Evolutionary conservation across 2,888 invertebrate genomes (phyloP), one percentile per base, ranked within the genome.

Genomic region (Tanypteryx hageni): DNA sequence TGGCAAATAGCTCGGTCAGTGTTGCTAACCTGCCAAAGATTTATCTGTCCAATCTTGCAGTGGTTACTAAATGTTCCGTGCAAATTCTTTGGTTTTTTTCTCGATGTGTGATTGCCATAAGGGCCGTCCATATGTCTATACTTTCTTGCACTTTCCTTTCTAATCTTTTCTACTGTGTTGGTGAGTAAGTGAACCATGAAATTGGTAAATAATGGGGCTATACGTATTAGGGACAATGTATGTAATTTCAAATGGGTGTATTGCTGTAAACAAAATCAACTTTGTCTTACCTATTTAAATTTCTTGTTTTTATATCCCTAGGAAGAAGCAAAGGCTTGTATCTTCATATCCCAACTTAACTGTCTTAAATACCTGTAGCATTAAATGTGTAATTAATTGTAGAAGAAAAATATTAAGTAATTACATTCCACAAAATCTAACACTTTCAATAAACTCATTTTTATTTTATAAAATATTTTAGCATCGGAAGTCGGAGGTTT

Each of bases 271-370:
- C 83, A 57, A 68, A 86, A 31, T 86, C 86, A n/a, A 76, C 76
- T 89, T 44, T 64, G 64, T 89, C 64, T 89, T 89, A 64, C 64
- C 89, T 61, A 61, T 64, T 89, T 89, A n/a, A 89, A 86, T 59
- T 86, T 86, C 89, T 89, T 89, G 89, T 89, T 89, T 89, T 89
- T 64, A 89, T 64, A 89, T 89, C 89, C 89, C 89, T 89, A 89
- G 89, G 89, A 89, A 89, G 89, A 89, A 89, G 89, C 89, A 89
- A 64, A 89, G 89, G 64, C 64, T 44, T 89, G 83, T 83, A 64
- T 89, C 89, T 89, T 89, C 89, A 89, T 64, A 68, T 89, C 56
- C 56, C 27, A 31, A 64, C 31, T 89, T 89, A 89, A 64, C 56
- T 89, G 68, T 68, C 89, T 89, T 64, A 64, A 86, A 86, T 64